phyloP scores from a whole-genome alignment of 2,797 vertebrate genomes.

The Botia kubotai region DNA sequence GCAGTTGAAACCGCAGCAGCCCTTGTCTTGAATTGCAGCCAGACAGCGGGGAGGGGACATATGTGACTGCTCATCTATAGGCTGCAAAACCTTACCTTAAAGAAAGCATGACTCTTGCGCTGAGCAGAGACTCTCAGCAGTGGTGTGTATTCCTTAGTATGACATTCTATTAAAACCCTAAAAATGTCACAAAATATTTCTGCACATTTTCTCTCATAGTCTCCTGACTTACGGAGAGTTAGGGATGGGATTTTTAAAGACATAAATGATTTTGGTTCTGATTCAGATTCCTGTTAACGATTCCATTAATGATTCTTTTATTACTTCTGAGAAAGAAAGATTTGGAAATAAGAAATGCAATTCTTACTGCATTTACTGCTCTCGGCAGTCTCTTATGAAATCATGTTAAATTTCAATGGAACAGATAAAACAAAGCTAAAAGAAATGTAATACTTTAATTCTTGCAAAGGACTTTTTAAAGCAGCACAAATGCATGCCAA shows the following conservation, averaged over 20 bases:
- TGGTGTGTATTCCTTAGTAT: constrained; percentile 3
- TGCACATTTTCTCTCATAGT: not conserved
- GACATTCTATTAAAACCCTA: constrained; percentile 2
- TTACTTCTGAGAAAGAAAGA: not conserved
- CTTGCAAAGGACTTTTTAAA: not conserved
- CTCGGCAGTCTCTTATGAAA: not conserved
- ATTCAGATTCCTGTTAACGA: not conserved
- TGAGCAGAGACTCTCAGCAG: constrained; percentile 10
- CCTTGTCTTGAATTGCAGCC: constrained; percentile 23
- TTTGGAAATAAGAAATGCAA: not conserved
- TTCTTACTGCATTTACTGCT: not conserved
- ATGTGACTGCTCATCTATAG: constrained; percentile 45
- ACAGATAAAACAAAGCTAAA: not conserved
- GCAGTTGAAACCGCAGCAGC: constrained; percentile 39
- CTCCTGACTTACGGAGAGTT: not conserved
- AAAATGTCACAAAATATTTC: not conserved
- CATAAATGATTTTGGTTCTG: not conserved
- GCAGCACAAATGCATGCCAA: not conserved
- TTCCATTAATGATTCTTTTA: constrained; percentile 13
- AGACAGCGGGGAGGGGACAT: constrained; percentile 29
- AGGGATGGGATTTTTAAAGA: not conserved
- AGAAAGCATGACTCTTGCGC: constrained; percentile 43
- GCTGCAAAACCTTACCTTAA: constrained; percentile 31
- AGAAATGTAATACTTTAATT: not conserved
- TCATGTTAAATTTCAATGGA: not conserved